Conservation (phyloP, 2,113 vertebrate genomes). For the Eolophus roseicapilla region DNA sequence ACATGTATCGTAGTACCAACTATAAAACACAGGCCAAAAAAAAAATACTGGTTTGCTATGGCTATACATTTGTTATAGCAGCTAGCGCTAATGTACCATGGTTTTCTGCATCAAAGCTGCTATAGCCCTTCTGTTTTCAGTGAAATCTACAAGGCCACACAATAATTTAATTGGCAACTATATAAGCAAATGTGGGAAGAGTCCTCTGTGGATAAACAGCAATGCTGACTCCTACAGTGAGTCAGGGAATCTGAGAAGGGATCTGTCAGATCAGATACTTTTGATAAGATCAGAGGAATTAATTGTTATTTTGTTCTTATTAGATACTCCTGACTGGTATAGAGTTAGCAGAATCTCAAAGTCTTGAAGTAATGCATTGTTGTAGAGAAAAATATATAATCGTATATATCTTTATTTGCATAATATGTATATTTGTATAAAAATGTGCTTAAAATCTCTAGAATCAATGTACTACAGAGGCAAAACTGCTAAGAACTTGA, state of each 20-base stretch:
- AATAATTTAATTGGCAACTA: not conserved
- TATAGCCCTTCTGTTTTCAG: not conserved
- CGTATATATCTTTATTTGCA: not conserved
- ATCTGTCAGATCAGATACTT: not conserved
- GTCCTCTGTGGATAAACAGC: not conserved
- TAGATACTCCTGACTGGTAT: not conserved
- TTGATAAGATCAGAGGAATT: not conserved
- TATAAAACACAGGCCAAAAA: not conserved
- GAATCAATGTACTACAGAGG: not conserved
- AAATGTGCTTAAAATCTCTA: not conserved
- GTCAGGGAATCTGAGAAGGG: not conserved
- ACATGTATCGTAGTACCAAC: not conserved
- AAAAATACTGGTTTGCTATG: not conserved
- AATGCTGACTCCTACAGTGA: not conserved
- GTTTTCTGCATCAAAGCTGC: not conserved
- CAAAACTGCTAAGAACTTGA: not conserved
- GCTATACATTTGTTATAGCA: not conserved
- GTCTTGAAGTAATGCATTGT: not conserved
- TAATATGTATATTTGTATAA: not conserved
- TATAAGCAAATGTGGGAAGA: not conserved
- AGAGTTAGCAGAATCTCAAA: not conserved
- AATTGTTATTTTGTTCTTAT: not conserved
- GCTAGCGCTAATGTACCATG: not conserved
- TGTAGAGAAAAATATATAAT: not conserved
- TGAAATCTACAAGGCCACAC: not conserved